A percentile compares a stretch with the other conserved stretches of the same genome.
Evolutionary conservation across 2,113 vertebrate species (phyloP).

Genomic region (Opisthocomus hoazin): DNA sequence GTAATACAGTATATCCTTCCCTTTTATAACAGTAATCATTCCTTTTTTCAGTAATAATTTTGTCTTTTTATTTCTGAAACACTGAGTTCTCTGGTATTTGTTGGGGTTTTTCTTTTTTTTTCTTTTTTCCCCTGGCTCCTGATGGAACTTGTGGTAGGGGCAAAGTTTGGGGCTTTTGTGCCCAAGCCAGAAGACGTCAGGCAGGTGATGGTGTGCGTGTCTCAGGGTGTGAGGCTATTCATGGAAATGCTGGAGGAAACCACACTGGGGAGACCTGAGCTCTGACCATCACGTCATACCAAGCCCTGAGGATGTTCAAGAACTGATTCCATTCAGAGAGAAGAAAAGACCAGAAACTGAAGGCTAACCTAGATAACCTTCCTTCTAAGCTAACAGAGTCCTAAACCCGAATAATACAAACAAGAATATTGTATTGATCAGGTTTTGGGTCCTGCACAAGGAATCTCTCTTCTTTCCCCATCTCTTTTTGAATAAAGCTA

Average conservation of each 20-base stretch:
- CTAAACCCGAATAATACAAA: background rate
- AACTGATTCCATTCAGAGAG: background rate
- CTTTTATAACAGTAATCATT: background rate
- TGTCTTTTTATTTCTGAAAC: background rate
- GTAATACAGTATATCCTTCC: too few species aligned
- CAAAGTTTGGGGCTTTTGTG: background rate
- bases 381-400: background rate
- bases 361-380: background rate
- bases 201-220: background rate
- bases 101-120: background rate
- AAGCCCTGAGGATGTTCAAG: background rate
- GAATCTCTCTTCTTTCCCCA: background rate
- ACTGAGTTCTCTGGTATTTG: background rate
- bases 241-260: background rate
- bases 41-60: background rate
- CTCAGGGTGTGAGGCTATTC: background rate
- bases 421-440: background rate
- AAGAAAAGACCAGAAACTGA: background rate
- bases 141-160: background rate
- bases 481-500: background rate
- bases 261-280: background rate
- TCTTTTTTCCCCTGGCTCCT: background rate
- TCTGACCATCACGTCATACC: background rate
- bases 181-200: background rate
- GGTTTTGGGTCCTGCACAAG: background rate